Evolutionary conservation across 2,113 vertebrate genomes (phyloP).

Genomic region (Heterochromis multidens): DNA sequence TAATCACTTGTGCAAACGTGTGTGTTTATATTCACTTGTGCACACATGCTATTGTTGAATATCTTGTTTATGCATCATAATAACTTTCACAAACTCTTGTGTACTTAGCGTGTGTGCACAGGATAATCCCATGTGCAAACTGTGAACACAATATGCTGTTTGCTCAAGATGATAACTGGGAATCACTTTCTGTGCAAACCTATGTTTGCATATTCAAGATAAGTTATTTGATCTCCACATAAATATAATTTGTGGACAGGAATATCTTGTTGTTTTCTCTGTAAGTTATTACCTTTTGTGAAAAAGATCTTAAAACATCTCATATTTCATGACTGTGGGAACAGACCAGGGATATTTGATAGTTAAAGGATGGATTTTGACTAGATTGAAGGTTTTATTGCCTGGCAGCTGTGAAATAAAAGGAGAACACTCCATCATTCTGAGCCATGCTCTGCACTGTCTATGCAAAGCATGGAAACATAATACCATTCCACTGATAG

Average conservation of each 20-base stretch:
- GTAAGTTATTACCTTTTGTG: not conserved
- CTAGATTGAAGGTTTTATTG: not conserved
- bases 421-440: not conserved
- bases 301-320: not conserved
- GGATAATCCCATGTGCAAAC: not conserved
- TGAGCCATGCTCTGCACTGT: not conserved
- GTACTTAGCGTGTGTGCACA: not conserved
- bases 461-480: not conserved
- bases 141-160: not conserved
- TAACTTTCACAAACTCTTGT: not conserved
- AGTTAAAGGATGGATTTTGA: not conserved
- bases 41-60: not conserved
- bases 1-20: too few species aligned
- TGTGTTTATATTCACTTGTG: not conserved
- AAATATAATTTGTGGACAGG: not conserved
- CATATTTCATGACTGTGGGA: not conserved
- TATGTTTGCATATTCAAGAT: not conserved
- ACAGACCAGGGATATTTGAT: not conserved
- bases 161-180: not conserved
- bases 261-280: not conserved
- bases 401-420: not conserved
- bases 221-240: not conserved
- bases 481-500: not conserved
- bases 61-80: not conserved
- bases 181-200: not conserved